A percentile compares a stretch with the other conserved stretches of the same genome.
phyloP scores from a whole-genome alignment of 2,888 invertebrate genomes.

The Hydropsyche betteni region DNA sequence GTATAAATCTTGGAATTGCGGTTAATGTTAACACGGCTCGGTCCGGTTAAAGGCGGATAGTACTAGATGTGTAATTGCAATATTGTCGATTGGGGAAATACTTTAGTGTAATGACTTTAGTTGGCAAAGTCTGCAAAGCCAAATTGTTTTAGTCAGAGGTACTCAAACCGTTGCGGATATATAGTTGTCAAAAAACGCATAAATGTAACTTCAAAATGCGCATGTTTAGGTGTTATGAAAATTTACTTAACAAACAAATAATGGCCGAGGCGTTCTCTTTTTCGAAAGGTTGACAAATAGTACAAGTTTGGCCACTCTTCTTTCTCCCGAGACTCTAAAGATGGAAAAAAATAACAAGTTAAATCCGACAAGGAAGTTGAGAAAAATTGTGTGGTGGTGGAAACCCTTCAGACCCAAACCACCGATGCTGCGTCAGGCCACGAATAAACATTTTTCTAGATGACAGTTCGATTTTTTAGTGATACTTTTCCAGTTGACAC shows the following conservation, averaged over 20 bases:
- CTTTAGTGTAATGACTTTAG: slow-evolving; percentile 44
- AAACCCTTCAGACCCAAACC: not conserved
- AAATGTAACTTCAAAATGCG: too few relatives aligned
- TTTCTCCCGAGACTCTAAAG: not conserved
- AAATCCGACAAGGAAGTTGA: slow-evolving; percentile 1
- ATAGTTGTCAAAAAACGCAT: too few relatives aligned
- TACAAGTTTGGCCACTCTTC: slow-evolving; percentile 11
- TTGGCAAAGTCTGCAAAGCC: slow-evolving; percentile 26
- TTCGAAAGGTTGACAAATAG: slow-evolving; percentile 25
- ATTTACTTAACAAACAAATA: slow-evolving; percentile 27
- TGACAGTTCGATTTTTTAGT: too few relatives aligned
- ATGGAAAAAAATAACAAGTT: slow-evolving; percentile 6
- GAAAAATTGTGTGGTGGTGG: not conserved
- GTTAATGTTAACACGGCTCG: slow-evolving; percentile 26
- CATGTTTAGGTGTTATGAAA: not conserved
- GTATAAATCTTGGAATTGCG: slow-evolving; percentile 22
- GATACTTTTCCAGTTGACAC: too few relatives aligned
- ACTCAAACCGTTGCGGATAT: too few relatives aligned
- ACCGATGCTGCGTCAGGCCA: too few relatives aligned
- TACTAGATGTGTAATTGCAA: slow-evolving; percentile 41
- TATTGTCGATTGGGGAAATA: slow-evolving; percentile 44
- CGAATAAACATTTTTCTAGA: too few relatives aligned
- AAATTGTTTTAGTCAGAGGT: slow-evolving; percentile 33
- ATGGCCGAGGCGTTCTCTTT: slow-evolving; percentile 1
- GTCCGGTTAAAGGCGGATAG: not conserved